A percentile compares a stretch with the other conserved stretches of the same genome.
phyloP scores from a whole-genome alignment of 1,140 invertebrate genomes.

The Zaprionus africanus region DNA sequence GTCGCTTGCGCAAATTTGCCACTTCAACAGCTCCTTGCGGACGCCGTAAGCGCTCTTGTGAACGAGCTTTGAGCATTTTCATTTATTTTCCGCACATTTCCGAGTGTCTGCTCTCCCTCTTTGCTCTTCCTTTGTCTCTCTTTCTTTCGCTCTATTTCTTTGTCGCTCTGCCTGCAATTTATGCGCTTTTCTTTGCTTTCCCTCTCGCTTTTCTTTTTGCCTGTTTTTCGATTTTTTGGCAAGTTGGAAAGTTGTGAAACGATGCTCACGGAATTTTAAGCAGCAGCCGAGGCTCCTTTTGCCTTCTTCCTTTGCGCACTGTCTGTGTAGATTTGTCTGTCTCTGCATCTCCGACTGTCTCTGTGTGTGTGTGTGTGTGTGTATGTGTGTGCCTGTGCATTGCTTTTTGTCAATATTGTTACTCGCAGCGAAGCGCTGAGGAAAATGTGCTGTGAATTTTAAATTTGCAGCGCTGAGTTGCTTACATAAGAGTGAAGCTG shows the following conservation, averaged over 20 bases:
- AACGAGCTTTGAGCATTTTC: conserved; percentile 84
- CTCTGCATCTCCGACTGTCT: conserved; percentile 1
- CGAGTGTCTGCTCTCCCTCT: conserved; percentile 11
- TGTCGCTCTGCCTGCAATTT: conserved; percentile 66
- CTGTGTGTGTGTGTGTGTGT: not conserved
- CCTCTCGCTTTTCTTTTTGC: conserved; percentile 27
- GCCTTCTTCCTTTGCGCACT: conserved; percentile 20
- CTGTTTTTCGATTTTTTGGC: conserved; percentile 74
- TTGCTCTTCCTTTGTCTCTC: not conserved
- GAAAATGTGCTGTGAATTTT: conserved; percentile 81
- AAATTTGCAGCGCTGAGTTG: conserved; percentile 62
- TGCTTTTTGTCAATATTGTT: conserved; percentile 76
- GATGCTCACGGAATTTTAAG: conserved; percentile 84
- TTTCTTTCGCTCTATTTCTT: not conserved
- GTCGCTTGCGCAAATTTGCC: conserved; percentile 84
- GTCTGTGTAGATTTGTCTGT: conserved; percentile 1
- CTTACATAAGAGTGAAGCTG: conserved; percentile 62
- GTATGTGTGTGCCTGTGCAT: conserved; percentile 5
- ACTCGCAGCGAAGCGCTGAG: conserved; percentile 59
- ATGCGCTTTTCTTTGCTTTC: conserved; percentile 49
- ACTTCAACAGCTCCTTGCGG: conserved; percentile 84
- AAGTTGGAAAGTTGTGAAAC: conserved; percentile 84
- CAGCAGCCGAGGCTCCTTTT: conserved; percentile 50
- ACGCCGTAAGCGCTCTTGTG: conserved; percentile 84
- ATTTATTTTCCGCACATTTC: conserved; percentile 83